Evolutionary conservation across 2,113 vertebrate genomes (phyloP).

Genomic region (Muntiacus muntjak): DNA sequence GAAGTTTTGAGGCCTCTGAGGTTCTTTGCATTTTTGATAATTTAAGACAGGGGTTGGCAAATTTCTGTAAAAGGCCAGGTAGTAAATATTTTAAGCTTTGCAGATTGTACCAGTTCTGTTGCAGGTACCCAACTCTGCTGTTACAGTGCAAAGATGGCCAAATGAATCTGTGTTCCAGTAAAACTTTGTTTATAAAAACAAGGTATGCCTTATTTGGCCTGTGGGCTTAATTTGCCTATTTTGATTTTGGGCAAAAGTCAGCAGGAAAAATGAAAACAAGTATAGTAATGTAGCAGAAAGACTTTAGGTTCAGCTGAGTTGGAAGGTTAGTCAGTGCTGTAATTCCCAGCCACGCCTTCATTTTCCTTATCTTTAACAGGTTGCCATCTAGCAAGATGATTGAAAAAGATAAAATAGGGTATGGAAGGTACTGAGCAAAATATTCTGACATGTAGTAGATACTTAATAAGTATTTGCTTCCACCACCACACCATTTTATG

Average conservation of each 20-base stretch:
- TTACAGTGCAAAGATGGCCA: conserved; percentile 15
- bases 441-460: neutral
- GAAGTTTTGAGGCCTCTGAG: neutral
- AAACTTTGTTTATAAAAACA: conserved; percentile 27
- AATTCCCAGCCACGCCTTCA: neutral
- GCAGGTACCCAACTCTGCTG: neutral
- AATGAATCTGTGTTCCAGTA: neutral
- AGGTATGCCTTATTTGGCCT: neutral
- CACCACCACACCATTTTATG: neutral
- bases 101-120: neutral
- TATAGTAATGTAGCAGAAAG: neutral
- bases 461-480: neutral
- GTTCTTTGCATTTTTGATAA: neutral
- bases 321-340: neutral
- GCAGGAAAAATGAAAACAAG: neutral
- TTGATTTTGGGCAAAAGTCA: neutral
- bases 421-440: neutral
- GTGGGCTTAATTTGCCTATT: neutral
- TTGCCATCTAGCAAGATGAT: neutral
- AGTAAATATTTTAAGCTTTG: conserved; percentile 9
- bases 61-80: neutral
- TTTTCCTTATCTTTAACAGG: neutral
- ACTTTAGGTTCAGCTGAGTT: neutral
- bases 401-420: neutral
- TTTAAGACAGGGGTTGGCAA: neutral